These are phyloP conservation scores for Styela clava DNA, from an alignment of 23 tunicate species.

Conservation along the genomic window DNA sequence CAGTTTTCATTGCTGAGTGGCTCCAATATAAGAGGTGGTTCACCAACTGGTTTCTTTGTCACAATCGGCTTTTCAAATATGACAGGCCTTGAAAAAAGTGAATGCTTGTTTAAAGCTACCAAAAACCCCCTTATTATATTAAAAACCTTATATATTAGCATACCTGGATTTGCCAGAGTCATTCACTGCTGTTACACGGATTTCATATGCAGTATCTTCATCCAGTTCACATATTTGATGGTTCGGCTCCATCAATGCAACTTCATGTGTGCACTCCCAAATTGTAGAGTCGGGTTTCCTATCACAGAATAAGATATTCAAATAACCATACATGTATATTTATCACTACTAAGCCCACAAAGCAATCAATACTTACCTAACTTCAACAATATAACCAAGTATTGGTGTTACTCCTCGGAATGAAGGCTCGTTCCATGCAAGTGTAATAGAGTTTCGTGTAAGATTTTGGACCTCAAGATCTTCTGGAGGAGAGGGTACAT, in stretches of 20 bases:
- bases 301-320: too few relatives aligned
- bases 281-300: constrained; percentile 48
- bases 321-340: too few relatives aligned
- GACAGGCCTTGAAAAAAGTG: constrained; percentile 24
- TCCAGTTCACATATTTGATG: constrained; percentile 69
- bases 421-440: constrained; percentile 90
- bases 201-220: constrained; percentile 83
- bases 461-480: constrained; percentile 67
- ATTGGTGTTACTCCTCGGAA: constrained; percentile 65
- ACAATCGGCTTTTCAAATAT: constrained; percentile 51
- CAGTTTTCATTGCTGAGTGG: constrained; percentile 25
- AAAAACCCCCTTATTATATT: neutral
- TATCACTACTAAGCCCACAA: too few relatives aligned
- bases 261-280: constrained; percentile 83
- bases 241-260: constrained; percentile 46
- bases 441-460: constrained; percentile 70
- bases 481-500: constrained; percentile 73
- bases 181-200: constrained; percentile 72
- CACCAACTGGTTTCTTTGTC: constrained; percentile 79
- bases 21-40: constrained; percentile 61
- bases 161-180: constrained; percentile 55
- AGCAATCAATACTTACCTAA: constrained; percentile 23
- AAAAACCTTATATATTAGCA: neutral
- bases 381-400: constrained; percentile 71
- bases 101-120: too few relatives aligned